Evolutionary conservation across 2,888 invertebrate genomes (phyloP), one percentile per base, ranked within the genome.

Genomic region (Chironomus tentans): DNA sequence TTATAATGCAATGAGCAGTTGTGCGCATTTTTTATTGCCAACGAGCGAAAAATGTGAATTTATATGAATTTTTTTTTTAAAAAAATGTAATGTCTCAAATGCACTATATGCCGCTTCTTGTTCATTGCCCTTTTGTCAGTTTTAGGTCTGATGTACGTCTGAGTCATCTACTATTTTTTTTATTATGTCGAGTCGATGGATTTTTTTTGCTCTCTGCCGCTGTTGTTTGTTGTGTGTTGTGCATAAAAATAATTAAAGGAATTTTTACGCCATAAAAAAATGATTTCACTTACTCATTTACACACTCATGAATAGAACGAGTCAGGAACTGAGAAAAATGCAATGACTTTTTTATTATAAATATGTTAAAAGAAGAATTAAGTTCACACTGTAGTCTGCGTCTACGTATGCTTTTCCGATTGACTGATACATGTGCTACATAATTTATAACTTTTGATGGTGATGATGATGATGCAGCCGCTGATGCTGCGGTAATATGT

Each of bases 381-480:
- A 38, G 38, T 38, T 38, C 38, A 38, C 38, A 38, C 38, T 38
- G 38, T 38, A 38, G 10, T 38, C 38, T 38, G 38, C 2, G 18
- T 56, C 56, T 65, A 21, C 21, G 18, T 62, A 15, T 50, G 50
- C 15, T 10, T 24, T 18, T 38, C n/a, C 38, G 72, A 72, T 62
- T 72, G 62, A 62, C 72, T 72, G 61, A 15, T 72, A 38, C 72
- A 72, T 72, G 72, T 72, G 72, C 61, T 62, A 22, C 13, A 61
- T 50, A 72, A 72, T 72, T 71, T 56, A 71, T 56, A 56, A 15
- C 56, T 50, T 50, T 38, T 10, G 38, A 38, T 38, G 38, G 38
- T 38, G 38, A 38, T 38, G 38, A 38, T 38, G 38, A 38, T 38
- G 38, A 38, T 56, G 56, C 18, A 7, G 56, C 56, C 7, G 56